These are phyloP conservation scores for Bombus picipes DNA, from an alignment of 1,140 invertebrate genomes.

Conservation along the genomic window DNA sequence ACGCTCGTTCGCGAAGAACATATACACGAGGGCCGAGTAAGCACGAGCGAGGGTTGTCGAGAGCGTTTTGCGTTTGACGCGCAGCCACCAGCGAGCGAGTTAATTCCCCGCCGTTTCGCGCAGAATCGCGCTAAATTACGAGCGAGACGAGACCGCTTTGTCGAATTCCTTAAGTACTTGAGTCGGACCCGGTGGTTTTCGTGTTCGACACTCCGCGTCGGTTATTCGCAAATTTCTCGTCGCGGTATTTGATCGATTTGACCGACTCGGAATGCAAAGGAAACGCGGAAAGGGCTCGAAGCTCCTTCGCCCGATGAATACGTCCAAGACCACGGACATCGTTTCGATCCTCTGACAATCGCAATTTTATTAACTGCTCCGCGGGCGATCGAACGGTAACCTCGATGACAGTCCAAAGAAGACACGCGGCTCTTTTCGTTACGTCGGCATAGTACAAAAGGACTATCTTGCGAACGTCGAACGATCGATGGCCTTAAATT, in stretches of 20 bases:
- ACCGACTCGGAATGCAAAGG: too few species aligned
- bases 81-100: neutral
- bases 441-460: too few species aligned
- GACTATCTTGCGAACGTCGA: too few species aligned
- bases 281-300: too few species aligned
- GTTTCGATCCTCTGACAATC: too few species aligned
- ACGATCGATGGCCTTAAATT: neutral
- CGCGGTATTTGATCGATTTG: too few species aligned
- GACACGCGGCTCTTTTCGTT: too few species aligned
- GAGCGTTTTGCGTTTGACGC: conserved; percentile 16
- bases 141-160: neutral
- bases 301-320: too few species aligned
- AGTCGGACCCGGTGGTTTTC: neutral
- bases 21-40: neutral
- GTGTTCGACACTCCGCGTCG: neutral
- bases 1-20: neutral
- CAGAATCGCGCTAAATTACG: neutral
- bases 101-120: neutral
- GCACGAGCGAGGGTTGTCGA: neutral
- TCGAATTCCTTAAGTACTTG: neutral
- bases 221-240: neutral
- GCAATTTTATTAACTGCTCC: too few species aligned
- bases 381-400: too few species aligned
- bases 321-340: too few species aligned
- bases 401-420: too few species aligned